Conservation (phyloP, 2,888 invertebrate genomes). For the Apotomis capreana region DNA sequence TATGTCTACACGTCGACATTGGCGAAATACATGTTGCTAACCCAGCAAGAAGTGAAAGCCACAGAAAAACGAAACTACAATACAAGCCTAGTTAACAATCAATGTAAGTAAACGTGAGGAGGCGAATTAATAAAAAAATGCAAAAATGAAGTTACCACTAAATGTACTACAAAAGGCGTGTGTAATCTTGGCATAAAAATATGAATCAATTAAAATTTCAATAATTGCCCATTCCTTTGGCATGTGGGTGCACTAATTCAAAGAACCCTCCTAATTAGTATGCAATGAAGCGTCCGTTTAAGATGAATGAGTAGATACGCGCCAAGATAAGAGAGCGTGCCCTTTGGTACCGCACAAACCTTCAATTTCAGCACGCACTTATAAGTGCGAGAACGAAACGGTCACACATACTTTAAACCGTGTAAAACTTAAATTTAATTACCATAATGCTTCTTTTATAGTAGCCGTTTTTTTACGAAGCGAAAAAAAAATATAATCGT, state of each 20-base stretch:
- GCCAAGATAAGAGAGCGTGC: slow-evolving; percentile 65
- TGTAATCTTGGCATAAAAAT: slow-evolving; percentile 11
- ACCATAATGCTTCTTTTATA: slow-evolving; percentile 24
- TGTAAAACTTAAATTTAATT: slow-evolving; percentile 30
- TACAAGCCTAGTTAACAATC: too few species aligned
- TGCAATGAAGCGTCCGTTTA: slow-evolving; percentile 65
- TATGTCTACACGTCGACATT: too few species aligned
- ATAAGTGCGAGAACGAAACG: slow-evolving; percentile 29
- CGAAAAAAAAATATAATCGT: neutral
- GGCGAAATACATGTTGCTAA: too few species aligned
- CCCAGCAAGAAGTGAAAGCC: too few species aligned
- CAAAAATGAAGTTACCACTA: neutral
- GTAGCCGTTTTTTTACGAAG: neutral
- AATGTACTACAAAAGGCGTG: neutral
- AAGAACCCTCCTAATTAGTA: slow-evolving; percentile 59
- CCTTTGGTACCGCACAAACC: slow-evolving; percentile 53
- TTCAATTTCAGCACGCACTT: slow-evolving; percentile 43
- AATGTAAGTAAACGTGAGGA: too few species aligned
- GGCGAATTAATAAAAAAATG: neutral
- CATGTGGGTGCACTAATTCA: slow-evolving; percentile 38
- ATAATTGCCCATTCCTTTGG: slow-evolving; percentile 32
- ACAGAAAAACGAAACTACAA: too few species aligned
- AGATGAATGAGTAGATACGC: slow-evolving; percentile 68
- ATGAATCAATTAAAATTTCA: slow-evolving; percentile 34
- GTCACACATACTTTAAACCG: slow-evolving; percentile 34